A percentile compares a stretch with the other conserved stretches of the same genome.
These are phyloP conservation scores for Phaethon lepturus DNA, from an alignment of 2,113 vertebrate genomes.

Conservation along the genomic window DNA sequence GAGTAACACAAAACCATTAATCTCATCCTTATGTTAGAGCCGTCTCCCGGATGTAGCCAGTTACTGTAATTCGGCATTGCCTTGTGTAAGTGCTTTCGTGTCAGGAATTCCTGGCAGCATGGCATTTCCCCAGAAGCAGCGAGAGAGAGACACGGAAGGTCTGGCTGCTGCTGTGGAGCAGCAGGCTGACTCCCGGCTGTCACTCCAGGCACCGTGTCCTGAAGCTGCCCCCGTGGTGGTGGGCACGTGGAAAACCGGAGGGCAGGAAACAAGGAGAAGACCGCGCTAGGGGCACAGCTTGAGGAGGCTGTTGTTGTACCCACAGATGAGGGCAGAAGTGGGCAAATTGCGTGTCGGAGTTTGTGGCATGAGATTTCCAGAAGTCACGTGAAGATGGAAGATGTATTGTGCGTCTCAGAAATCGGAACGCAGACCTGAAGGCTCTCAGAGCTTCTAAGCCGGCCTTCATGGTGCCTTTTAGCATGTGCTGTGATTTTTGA, in stretches of 20 bases:
- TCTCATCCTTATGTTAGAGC: not conserved
- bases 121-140: not conserved
- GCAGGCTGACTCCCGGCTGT: not conserved
- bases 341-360: not conserved
- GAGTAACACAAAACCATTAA: not conserved
- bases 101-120: not conserved
- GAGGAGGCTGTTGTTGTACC: not conserved
- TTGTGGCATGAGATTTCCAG: not conserved
- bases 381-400: not conserved
- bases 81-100: not conserved
- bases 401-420: not conserved
- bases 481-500: not conserved
- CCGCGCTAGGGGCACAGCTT: accelerated
- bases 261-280: not conserved
- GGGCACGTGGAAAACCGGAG: accelerated
- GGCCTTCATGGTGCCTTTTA: not conserved
- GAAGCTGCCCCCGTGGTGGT: not conserved
- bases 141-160: not conserved
- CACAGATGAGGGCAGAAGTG: not conserved
- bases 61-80: not conserved
- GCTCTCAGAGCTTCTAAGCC: not conserved
- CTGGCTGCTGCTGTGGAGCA: not conserved
- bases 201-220: not conserved
- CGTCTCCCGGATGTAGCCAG: not conserved
- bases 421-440: not conserved